Conservation (phyloP, 2,888 invertebrate species). For the Allophyes oxyacanthae region DNA sequence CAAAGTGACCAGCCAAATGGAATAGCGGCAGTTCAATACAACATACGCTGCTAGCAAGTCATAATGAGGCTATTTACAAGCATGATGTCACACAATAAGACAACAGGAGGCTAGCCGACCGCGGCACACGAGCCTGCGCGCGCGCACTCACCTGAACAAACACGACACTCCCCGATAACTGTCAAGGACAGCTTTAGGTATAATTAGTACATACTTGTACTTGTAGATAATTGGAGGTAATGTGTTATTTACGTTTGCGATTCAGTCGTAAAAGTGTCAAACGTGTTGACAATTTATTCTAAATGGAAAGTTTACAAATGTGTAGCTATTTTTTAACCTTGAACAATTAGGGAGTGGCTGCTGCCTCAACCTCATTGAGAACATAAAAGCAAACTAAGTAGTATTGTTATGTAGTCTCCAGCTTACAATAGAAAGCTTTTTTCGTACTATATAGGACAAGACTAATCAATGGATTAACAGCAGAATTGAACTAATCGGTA, state of each 20-base stretch:
- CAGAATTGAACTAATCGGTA: too few species aligned
- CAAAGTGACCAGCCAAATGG: slow-evolving; percentile 25
- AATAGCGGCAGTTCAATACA: slow-evolving; percentile 25
- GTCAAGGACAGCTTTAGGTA: slow-evolving; percentile 49
- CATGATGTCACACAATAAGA: slow-evolving; percentile 56
- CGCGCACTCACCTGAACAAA: slow-evolving; percentile 56
- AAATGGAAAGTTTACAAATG: slow-evolving; percentile 1
- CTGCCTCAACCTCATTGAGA: too few species aligned
- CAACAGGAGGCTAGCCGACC: slow-evolving; percentile 45
- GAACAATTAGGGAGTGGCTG: not conserved
- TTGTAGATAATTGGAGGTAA: slow-evolving; percentile 15
- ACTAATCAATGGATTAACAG: too few species aligned
- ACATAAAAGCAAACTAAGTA: too few species aligned
- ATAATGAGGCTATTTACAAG: slow-evolving; percentile 56
- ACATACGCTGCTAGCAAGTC: slow-evolving; percentile 31
- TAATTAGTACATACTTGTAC: slow-evolving; percentile 21
- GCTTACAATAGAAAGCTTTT: too few species aligned
- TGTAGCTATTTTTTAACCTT: not conserved
- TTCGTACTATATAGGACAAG: too few species aligned
- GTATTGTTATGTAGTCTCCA: too few species aligned
- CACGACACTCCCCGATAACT: slow-evolving; percentile 49
- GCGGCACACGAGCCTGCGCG: slow-evolving; percentile 36
- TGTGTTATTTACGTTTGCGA: slow-evolving; percentile 6
- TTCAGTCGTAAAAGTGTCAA: slow-evolving; percentile 8
- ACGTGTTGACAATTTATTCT: slow-evolving; percentile 4